Base-by-base conservation (phyloP, 2,113 vertebrate genomes). In the Grammomys dolichurus region DNA sequence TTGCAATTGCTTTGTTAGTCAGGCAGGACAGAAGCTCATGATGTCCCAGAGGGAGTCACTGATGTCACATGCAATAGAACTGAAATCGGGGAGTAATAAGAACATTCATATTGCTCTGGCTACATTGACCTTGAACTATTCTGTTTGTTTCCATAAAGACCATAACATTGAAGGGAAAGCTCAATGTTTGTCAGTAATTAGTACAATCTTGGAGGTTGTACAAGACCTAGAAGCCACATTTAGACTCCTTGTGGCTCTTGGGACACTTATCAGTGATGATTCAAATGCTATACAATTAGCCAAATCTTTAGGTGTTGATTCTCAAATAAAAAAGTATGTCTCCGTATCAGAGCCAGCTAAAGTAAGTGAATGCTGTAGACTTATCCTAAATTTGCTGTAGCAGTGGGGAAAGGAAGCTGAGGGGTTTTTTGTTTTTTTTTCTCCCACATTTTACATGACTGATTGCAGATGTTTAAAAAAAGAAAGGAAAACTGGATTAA, bases 201-300 rank as follows among this genome's bases (percentile, higher is more conserved):
- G 99, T 96, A 98, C 99, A 90, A 98, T 99, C 95, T 98, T 99
- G 96, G 99, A 99, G 99, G 99, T 99, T 73, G 99, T 99, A 94
- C 99, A 99, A 98, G 99, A 99, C 98, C 99, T 99, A 97, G 99
- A 99, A 99, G 99, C 99, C 40, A 96, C 99, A 96, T 99, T 99
- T 98, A 99, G 99, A 98, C 98, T 99, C 86, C 99, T 99, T 89
- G 99, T 99, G 97, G 99, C 99, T 96, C 99, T 99, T 98, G 99
- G 99, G 97, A 99, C 99, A 7, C 99, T 99, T 13, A 99, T 99
- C 98, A 98, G 98, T 96, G 99, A 99, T 65, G 99, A 99, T 98
- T 96, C 97, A 97, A 99, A 99, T 75, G 99, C 99, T 96, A 98
- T 99, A 97, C 99, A 99, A 97, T 98, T 99, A 98, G 99, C 99